These are phyloP conservation scores for Silurus asotus DNA, from an alignment of 2,113 vertebrate species.

Conservation along the genomic window DNA sequence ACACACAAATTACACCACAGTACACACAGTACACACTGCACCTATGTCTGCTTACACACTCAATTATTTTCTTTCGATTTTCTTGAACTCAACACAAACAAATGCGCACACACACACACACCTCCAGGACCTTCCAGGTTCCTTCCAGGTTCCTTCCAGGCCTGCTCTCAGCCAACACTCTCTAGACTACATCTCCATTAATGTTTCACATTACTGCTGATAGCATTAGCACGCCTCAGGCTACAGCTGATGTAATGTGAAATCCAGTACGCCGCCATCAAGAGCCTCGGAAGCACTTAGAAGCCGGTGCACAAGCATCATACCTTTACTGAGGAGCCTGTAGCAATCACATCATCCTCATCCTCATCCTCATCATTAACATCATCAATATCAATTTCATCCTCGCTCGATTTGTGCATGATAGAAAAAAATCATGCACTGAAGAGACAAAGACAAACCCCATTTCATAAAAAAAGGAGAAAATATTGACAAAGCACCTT, in stretches of 20 bases:
- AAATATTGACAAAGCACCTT: neutral
- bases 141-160: neutral
- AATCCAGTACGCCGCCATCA: constrained; percentile 21
- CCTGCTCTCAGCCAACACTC: neutral
- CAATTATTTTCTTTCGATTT: neutral
- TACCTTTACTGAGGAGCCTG: constrained; percentile 19
- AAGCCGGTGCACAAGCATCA: neutral
- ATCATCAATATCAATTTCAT: neutral
- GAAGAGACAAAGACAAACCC: neutral
- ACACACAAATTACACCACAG: neutral
- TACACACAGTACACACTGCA: neutral
- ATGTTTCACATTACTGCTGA: constrained; percentile 36
- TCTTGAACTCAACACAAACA: neutral
- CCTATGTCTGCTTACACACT: neutral
- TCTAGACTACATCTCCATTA: constrained; percentile 17
- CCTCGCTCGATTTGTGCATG: neutral
- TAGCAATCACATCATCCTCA: neutral
- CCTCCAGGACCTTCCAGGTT: neutral
- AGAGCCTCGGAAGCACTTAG: neutral
- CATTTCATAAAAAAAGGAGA: neutral
- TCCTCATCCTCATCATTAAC: neutral
- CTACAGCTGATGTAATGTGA: constrained; percentile 23
- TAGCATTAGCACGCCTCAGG: constrained; percentile 13
- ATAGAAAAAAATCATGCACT: neutral
- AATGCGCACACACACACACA: neutral